Percentiles rank a stretch among this genome's conserved stretches.
Evolutionary conservation across 1,140 invertebrate species (phyloP).

Genomic region (Drosophila cardini): DNA sequence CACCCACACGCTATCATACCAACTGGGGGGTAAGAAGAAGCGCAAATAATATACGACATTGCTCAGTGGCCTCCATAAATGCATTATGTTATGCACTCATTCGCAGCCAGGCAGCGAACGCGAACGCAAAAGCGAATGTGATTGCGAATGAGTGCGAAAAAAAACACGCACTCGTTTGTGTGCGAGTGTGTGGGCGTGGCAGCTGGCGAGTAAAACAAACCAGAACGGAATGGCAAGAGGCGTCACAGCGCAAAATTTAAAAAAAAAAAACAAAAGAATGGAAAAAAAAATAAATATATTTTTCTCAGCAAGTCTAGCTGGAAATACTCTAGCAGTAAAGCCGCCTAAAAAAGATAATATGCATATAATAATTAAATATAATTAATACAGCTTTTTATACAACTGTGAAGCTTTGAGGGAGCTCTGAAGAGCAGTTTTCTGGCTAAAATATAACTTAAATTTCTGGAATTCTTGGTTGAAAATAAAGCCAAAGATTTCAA

Average conservation of each 20-base stretch:
- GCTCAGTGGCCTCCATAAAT: conserved; percentile 70
- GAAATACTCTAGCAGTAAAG: conserved; percentile 34
- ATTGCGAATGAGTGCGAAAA: conserved; percentile 15
- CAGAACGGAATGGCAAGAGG: conserved; percentile 9
- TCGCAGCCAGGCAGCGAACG: conserved; percentile 37
- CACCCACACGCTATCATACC: neutral
- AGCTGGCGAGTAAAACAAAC: neutral
- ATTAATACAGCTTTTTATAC: too few relatives aligned
- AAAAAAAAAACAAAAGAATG: conserved; percentile 4
- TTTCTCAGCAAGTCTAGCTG: neutral
- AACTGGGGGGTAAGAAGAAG: neutral
- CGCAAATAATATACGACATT: conserved; percentile 68
- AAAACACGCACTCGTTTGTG: conserved; percentile 35
- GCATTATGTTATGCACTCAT: conserved; percentile 73
- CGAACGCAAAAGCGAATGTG: conserved; percentile 18
- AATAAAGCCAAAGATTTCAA: too few relatives aligned
- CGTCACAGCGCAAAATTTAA: conserved; percentile 8
- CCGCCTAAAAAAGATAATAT: neutral
- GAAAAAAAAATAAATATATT: neutral
- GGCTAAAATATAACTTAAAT: too few relatives aligned
- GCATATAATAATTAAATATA: too few relatives aligned
- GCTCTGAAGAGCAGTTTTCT: too few relatives aligned
- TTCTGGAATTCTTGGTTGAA: too few relatives aligned
- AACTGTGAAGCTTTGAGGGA: too few relatives aligned
- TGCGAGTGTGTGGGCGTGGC: neutral